Conservation (phyloP, 2,113 vertebrate genomes). For the Xiphias gladius region DNA sequence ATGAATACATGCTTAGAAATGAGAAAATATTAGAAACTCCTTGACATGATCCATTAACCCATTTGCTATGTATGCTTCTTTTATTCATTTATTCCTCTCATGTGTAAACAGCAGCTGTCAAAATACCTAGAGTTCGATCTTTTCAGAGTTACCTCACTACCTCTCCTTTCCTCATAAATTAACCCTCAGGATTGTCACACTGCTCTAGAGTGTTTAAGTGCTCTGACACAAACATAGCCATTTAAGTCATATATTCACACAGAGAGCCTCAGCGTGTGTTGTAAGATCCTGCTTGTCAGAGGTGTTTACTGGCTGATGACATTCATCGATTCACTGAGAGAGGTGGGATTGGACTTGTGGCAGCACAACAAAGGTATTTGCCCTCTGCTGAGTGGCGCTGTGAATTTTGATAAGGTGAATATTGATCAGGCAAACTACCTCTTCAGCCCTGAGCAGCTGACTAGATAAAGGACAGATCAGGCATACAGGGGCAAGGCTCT, state of each 20-base stretch:
- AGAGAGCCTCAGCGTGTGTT: slow-evolving; percentile 12
- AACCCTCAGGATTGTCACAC: not conserved
- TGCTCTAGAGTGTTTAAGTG: not conserved
- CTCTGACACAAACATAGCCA: slow-evolving; percentile 3
- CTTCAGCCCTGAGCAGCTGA: slow-evolving; percentile 10
- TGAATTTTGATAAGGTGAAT: slow-evolving; percentile 59
- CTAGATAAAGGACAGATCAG: not conserved
- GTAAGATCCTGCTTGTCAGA: slow-evolving; percentile 13
- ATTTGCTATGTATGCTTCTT: not conserved
- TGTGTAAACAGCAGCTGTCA: not conserved
- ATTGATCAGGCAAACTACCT: slow-evolving; percentile 57
- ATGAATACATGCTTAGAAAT: too few relatives aligned
- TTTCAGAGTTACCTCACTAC: not conserved
- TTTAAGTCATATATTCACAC: slow-evolving; percentile 13
- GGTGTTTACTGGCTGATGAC: slow-evolving; percentile 40
- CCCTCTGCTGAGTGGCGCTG: not conserved
- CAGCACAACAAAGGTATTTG: not conserved
- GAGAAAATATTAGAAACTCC: not conserved
- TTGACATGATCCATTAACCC: not conserved
- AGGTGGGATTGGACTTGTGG: slow-evolving; percentile 17
- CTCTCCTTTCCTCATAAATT: not conserved
- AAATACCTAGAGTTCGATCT: not conserved
- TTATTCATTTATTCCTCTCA: not conserved
- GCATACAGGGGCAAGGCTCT: not conserved
- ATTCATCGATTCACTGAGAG: slow-evolving; percentile 35